phyloP scores from a whole-genome alignment of 2,888 invertebrate genomes.

The Achlya flavicornis region DNA sequence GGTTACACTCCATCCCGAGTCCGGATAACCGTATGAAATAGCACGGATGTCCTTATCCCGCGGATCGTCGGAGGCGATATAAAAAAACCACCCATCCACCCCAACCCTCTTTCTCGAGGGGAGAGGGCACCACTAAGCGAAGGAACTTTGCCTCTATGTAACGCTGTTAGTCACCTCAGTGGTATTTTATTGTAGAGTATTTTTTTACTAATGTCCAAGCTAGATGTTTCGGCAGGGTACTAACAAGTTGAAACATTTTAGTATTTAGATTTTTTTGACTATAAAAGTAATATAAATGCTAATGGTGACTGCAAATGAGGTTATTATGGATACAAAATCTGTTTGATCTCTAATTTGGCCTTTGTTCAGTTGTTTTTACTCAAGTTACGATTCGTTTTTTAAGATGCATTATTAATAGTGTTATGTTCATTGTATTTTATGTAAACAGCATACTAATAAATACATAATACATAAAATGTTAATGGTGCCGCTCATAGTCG shows the following conservation, averaged over 20 bases:
- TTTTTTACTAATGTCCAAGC: background rate
- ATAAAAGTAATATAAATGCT: background rate
- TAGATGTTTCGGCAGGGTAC: background rate
- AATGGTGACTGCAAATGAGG: background rate
- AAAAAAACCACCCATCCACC: conserved; percentile 46
- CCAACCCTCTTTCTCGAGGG: conserved; percentile 10
- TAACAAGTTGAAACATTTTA: background rate
- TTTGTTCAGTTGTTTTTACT: no score
- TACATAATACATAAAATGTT: background rate
- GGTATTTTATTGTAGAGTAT: conserved; percentile 9
- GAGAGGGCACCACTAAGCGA: conserved; percentile 32
- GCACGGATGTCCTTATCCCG: conserved; percentile 70
- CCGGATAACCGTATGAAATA: conserved; percentile 68
- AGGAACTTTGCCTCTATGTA: conserved; percentile 37
- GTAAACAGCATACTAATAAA: fast-evolving
- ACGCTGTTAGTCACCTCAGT: conserved; percentile 38
- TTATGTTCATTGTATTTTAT: background rate
- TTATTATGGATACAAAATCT: background rate
- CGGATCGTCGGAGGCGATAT: conserved; percentile 59
- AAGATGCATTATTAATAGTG: background rate
- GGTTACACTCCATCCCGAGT: conserved; percentile 30
- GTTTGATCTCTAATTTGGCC: no score
- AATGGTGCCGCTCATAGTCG: background rate
- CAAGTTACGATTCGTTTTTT: background rate
- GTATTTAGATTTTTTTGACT: background rate